phyloP scores from a whole-genome alignment of 2,888 invertebrate species.

The Tenthredo distinguenda region DNA sequence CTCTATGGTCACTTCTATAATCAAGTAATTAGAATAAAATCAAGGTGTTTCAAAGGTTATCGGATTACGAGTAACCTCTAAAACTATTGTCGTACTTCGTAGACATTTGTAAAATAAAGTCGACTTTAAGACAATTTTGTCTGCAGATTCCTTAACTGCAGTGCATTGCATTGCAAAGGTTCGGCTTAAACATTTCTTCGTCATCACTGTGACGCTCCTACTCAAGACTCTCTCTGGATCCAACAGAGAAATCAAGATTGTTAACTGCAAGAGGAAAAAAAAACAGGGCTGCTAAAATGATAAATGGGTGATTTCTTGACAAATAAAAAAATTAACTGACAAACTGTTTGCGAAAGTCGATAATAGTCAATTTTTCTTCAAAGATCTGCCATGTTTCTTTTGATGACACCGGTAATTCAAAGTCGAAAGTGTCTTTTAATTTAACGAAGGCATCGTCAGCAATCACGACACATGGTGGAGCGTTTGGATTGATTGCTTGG shows the following conservation, averaged over 20 bases:
- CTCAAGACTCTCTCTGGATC: neutral
- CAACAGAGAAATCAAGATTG: neutral
- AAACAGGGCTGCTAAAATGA: neutral
- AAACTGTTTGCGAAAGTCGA: neutral
- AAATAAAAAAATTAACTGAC: neutral
- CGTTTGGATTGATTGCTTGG: neutral
- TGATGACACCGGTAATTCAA: neutral
- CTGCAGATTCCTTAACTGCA: neutral
- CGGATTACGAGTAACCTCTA: neutral
- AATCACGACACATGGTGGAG: neutral
- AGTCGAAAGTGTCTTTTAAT: neutral
- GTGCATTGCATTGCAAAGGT: neutral
- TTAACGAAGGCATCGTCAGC: neutral
- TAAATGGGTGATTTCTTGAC: neutral
- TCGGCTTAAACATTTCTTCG: neutral
- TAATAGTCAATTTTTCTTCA: neutral
- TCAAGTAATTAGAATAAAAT: neutral
- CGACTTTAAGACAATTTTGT: neutral
- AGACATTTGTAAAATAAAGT: neutral
- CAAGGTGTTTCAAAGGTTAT: neutral
- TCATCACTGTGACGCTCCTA: neutral
- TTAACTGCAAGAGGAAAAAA: neutral
- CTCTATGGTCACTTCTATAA: neutral
- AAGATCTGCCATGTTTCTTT: neutral
- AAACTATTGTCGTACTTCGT: neutral